Base-by-base conservation (phyloP, 2,113 vertebrate genomes). In the Gracilinanus agilis region DNA sequence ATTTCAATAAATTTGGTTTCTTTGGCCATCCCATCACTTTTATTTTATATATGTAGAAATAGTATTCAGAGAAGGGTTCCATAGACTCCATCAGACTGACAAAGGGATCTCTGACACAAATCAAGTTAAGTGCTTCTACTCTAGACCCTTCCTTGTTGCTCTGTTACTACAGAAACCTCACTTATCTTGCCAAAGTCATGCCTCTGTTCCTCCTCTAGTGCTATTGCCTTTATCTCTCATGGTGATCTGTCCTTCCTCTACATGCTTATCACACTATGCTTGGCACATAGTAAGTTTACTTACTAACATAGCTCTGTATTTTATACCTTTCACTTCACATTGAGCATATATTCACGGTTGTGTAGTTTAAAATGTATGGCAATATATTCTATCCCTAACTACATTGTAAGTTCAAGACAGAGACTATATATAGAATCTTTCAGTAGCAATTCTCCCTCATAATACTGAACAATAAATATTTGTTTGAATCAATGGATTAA, bases 321-420 rank as follows among this genome's bases (percentile, higher is more conserved):
- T 34, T 16, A 19, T 67, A 19, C 1, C 61, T n/a, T 67, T n/a
- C 61, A n/a, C 61, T 75, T 75, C 29, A 75, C 13, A 75, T 13
- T n/a, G n/a, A 75, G 4, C 34, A 75, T 19, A 34, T 75, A 83
- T 40, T 83, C 67, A 40, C 9, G 34, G 6, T 83, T 40, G 40
- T 40, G n/a, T 83, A 83, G 1, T n/a, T 49, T 75, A 67, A 67
- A 12, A 34, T 75, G 19, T 75, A 3, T 75, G 61, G 34, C 34
- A 75, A 75, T 75, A 5, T 75, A 75, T 83, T 83, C n/a, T 40
- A n/a, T 53, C 29, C 92, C 92, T 29, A 96, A 92, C 83, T 91
- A 83, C 44, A 89, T 44, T 56, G 21, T 54, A 91, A 94, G 29
- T 40, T 95, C 93, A 94, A 58, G 3, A 13, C 92, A 3, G 11